phyloP scores from a whole-genome alignment of 53 echinoderm and acorn worm genomes.

The Patiria pectinifera region DNA sequence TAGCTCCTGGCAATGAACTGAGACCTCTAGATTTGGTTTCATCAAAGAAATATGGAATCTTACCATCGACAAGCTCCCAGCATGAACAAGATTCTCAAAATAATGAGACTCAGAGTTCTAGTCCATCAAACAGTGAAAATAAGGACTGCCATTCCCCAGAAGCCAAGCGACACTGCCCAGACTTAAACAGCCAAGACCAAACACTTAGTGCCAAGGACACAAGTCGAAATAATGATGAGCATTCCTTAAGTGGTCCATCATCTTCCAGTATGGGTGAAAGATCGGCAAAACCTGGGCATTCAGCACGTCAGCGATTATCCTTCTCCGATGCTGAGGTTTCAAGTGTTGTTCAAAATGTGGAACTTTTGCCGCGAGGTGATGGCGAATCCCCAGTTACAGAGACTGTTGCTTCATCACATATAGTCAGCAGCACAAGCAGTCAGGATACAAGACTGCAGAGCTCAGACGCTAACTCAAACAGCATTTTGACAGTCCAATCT shows the following conservation, averaged over 20 bases:
- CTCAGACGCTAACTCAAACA: not conserved
- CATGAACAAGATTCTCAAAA: not conserved
- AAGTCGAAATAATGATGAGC: not conserved
- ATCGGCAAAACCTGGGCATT: not conserved
- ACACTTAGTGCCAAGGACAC: not conserved
- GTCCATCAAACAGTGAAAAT: not conserved
- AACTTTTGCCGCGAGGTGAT: slow-evolving; percentile 4
- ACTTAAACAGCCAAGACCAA: slow-evolving; percentile 15
- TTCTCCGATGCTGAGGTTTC: slow-evolving; percentile 53
- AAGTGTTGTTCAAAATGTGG: slow-evolving; percentile 39
- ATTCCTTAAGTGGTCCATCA: not conserved
- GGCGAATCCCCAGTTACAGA: not conserved
- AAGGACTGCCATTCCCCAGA: slow-evolving; percentile 54
- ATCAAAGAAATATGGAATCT: not conserved
- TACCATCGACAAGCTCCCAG: slow-evolving; percentile 43
- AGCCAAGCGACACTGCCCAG: slow-evolving; percentile 51
- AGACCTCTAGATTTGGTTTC: slow-evolving; percentile 26
- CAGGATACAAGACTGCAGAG: slow-evolving; percentile 10
- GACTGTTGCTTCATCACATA: not conserved
- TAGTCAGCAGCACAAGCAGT: not conserved
- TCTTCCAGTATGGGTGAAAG: slow-evolving; percentile 23
- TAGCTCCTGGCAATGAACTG: not conserved
- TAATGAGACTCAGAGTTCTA: not conserved
- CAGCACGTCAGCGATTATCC: slow-evolving; percentile 10
- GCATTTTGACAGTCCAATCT: not conserved